Evolutionary conservation across 1,140 invertebrate species (phyloP).

Genomic region (Drosophila tristis): DNA sequence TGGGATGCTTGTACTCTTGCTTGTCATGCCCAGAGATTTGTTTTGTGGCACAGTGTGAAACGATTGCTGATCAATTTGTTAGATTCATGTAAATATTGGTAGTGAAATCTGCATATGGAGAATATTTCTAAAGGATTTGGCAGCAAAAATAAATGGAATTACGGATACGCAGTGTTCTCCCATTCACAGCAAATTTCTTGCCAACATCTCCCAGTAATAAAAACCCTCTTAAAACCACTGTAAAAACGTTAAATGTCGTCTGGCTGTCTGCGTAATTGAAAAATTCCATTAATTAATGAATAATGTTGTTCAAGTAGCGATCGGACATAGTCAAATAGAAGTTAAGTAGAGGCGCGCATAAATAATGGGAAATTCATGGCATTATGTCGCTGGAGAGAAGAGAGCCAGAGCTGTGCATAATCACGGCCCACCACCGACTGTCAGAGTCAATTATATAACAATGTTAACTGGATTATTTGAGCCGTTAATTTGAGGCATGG

Average conservation of each 20-base stretch:
- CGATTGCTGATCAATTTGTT: neutral
- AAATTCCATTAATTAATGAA: conserved; percentile 73
- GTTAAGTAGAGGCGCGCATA: conserved; percentile 50
- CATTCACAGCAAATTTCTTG: too few relatives aligned
- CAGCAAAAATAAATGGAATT: neutral
- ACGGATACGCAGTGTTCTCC: too few relatives aligned
- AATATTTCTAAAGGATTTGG: too few relatives aligned
- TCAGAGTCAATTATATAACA: conserved; percentile 75
- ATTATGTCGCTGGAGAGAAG: conserved; percentile 16
- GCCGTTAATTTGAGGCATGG: conserved; percentile 71
- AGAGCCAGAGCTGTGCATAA: conserved; percentile 17
- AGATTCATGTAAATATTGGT: neutral
- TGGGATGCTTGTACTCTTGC: neutral
- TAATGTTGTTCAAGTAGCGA: conserved; percentile 41
- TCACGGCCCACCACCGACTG: conserved; percentile 34
- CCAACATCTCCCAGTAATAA: too few relatives aligned
- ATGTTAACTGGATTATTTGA: conserved; percentile 75
- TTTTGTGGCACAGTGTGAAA: conserved; percentile 29
- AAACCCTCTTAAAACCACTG: conserved; percentile 39
- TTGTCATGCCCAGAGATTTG: conserved; percentile 10
- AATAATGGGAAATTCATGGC: conserved; percentile 47
- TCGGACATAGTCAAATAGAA: conserved; percentile 54
- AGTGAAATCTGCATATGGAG: too few relatives aligned
- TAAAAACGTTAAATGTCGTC: conserved; percentile 64
- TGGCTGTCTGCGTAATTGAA: conserved; percentile 74